Evolutionary conservation across 2,797 vertebrate species (phyloP), one percentile per base, ranked within the genome.

Genomic region (Botia kubotai): DNA sequence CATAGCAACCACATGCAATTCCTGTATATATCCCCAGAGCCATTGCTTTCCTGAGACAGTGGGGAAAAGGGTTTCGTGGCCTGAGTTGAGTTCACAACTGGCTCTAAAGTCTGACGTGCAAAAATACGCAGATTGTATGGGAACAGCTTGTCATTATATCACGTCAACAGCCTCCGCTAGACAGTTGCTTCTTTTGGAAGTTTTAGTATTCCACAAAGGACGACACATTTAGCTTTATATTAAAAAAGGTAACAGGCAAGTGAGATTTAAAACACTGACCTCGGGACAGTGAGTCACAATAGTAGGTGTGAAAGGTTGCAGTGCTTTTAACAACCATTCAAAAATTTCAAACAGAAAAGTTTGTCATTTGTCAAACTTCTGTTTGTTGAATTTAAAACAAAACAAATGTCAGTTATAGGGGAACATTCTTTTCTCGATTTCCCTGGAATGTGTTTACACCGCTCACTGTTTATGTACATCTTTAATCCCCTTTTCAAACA

Each of bases 101-200:
- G 23, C 23, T 78, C 66, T 23, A 48, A 69, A 23, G 19, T 69
- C 48, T n/a, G 48, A 73, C 50, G 62, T 72, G 78, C 78, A 67
- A 57, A 80, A 80, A 80, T 67, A 74, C 26, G 29, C 77, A 23
- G 48, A 67, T 73, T 73, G 46, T 68, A 73, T 73, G 57, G 23
- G 70, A 73, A 80, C 36, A 74, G 21, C 60, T 73, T 67, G 50
- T 80, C 62, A 58, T 80, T 80, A 73, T 29, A 80, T 80, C 77
- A 71, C n/a, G n/a, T 78, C 67, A 58, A 23, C 67, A 63, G 68
- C 46, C 36, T 58, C 52, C 3, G 12, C 78, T 74, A 66, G 21
- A 67, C 62, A 67, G 60, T 80, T 80, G 71, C 62, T 74, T 71
- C 71, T 73, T 72, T 73, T 67, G 62, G 70, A 52, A 80, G 70